Evolutionary conservation across 2,113 vertebrate species (phyloP).

Genomic region (Etheostoma cragini): DNA sequence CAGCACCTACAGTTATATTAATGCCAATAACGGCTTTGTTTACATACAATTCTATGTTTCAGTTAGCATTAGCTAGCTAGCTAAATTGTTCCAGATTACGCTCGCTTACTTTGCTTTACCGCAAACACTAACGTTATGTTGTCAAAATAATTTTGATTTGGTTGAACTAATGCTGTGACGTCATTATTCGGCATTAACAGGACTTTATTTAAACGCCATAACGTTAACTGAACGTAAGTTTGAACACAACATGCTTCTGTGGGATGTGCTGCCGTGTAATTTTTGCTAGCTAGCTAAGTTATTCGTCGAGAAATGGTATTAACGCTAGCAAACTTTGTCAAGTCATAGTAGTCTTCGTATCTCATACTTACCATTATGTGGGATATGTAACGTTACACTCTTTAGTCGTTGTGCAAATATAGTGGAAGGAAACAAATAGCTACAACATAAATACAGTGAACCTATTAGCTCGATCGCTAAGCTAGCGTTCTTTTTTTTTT

Average conservation of each 20-base stretch:
- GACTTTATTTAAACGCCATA: background rate
- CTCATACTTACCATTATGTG: conserved; percentile 44
- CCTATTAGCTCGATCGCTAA: background rate
- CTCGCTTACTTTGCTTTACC: too few relatives aligned
- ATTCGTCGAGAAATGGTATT: background rate
- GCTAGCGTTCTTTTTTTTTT: too few relatives aligned
- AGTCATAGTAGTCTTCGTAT: background rate
- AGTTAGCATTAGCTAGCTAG: conserved; percentile 23
- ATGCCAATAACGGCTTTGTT: background rate
- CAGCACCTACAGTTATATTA: background rate
- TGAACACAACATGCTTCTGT: background rate
- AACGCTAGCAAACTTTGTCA: background rate
- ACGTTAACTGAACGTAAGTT: background rate
- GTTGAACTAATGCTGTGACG: too few relatives aligned
- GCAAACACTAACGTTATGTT: background rate
- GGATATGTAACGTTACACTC: background rate
- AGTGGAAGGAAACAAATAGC: background rate
- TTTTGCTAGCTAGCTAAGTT: too few relatives aligned
- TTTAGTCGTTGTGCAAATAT: background rate
- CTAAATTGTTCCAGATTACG: background rate
- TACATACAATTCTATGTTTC: background rate
- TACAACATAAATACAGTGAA: background rate
- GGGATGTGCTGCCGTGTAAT: background rate
- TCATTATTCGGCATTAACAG: fast-evolving
- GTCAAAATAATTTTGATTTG: too few relatives aligned